Percentiles rank a stretch among this genome's conserved stretches.
Conservation (phyloP, 1,140 invertebrate genomes). For the Procambarus virginalis region DNA sequence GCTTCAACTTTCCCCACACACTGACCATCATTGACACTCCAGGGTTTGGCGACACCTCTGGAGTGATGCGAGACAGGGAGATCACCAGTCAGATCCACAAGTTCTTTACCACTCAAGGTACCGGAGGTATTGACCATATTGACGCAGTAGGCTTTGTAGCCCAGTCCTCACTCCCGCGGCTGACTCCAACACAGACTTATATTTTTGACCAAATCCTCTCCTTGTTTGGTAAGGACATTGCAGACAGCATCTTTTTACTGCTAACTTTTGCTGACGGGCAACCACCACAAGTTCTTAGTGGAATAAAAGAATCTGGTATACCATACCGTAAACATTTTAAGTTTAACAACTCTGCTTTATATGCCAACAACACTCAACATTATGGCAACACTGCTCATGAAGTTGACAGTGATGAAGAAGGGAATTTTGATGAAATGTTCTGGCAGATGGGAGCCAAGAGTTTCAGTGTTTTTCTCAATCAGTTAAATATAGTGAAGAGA, state of each 20-base stretch:
- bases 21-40: slow-evolving; percentile 37
- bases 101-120: slow-evolving; percentile 10
- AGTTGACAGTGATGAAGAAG: slow-evolving; percentile 6
- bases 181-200: slow-evolving; percentile 29
- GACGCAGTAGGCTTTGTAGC: slow-evolving; percentile 49
- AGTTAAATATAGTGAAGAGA: neutral
- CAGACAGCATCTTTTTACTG: slow-evolving; percentile 37
- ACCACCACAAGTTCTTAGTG: slow-evolving; percentile 25
- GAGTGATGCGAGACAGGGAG: slow-evolving; percentile 21
- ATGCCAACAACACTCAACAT: neutral
- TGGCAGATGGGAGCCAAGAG: slow-evolving; percentile 31
- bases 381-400: neutral
- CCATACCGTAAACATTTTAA: slow-evolving; percentile 30
- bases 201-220: slow-evolving; percentile 32
- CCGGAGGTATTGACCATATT: slow-evolving; percentile 30
- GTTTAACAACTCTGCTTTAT: slow-evolving; percentile 32
- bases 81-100: slow-evolving; percentile 19
- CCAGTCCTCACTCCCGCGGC: slow-evolving; percentile 15
- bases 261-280: slow-evolving; percentile 37
- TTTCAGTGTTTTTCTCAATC: neutral
- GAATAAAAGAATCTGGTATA: neutral
- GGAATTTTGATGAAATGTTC: slow-evolving; percentile 8
- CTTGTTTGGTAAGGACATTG: slow-evolving; percentile 28
- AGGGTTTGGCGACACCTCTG: slow-evolving; percentile 46
- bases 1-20: slow-evolving; percentile 10